Evolutionary conservation across 1,140 invertebrate species (phyloP), one percentile per base, ranked within the genome.

Genomic region (Mylabris phalerata): DNA sequence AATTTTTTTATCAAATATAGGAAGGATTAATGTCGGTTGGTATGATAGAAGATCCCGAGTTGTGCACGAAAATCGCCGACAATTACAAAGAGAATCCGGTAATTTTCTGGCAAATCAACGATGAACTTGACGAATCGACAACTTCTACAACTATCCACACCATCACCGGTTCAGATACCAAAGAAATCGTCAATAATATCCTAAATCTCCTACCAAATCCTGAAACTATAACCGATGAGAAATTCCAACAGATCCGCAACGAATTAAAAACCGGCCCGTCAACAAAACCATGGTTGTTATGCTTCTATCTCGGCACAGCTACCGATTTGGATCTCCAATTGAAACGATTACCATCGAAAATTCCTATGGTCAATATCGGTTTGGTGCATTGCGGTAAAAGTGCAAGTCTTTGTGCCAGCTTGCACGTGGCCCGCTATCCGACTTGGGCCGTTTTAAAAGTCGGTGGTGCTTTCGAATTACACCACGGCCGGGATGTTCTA

Each of bases 401-500:
- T 60, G 55, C 73, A 2, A 62, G 71, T 3, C 61, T 82, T 3
- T 91, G 88, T 69, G 70, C 73, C 5, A 71, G 77, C 32, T 67
- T 81, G 9, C 76, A 79, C 56, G 74, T 84, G 7, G 73, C 73
- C 48, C 84, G 84, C 60, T 87, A 86, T 73, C 89, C 88, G 9
- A 75, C 80, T 38, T 88, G 88, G 78, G 80, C 82, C 27, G 76
- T 90, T 10, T 80, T 90, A 61, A 90, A 90, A 69, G 69, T 76
- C 24, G 81, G 80, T 32, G 85, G 86, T 42, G 84, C 84, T 11
- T 84, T 86, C 71, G 87, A 91, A 73, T 73, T 88, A 41, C 79
- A 85, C 70, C 84, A 88, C 71, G 88, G 86, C 11, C 78, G 83
- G 57, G 71, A 78, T 47, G 79, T 78, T 13, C 77, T 86, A 4